Evolutionary conservation across 2,797 vertebrate species (phyloP), one percentile per base, ranked within the genome.

Genomic region (Rallus crepitans): DNA sequence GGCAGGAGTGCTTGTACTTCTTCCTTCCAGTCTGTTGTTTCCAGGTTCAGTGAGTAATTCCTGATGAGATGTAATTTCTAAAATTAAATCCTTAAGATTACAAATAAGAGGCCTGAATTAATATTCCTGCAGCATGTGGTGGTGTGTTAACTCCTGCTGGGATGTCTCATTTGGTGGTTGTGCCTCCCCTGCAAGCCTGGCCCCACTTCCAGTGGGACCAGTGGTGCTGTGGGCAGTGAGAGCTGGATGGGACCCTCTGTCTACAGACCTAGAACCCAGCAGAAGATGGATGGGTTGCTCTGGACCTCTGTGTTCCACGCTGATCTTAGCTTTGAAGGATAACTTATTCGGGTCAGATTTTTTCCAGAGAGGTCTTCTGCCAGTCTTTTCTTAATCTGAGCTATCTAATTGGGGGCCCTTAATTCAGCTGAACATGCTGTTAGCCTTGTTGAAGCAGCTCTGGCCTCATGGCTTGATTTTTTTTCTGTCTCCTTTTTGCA

Each of bases 291-390:
- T 3, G 4, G 48, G 33, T 50, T 72, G 50, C 39, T 84, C 53
- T 18, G 8, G 30, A 35, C 17, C 52, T 30, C 27, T 66, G 78
- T 90, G 87, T 48, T 76, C 77, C 45, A 35, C 4, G 1, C 37
- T 80, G 56, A 84, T 77, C 77, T 82, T 60, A 33, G 52, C 53
- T 82, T 71, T 20, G 64, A 87, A 84, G 94, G 94, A 80, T 47
- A 15, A 70, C 87, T 93, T 94, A 89, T 87, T 86, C 90, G 94
- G 93, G 83, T 89, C 91, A 95, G 64, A 72, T 53, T 82, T 69
- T 83, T 87, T 37, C 59, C 59, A 50, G 75, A 68, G 47, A 76
- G 37, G 55, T 84, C 76, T 91, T 92, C 71, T 93, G 71, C 60
- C 33, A 56, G 33, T 72, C 75, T 88, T 69, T 83, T 52, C 79